Conservation (phyloP, 2,797 vertebrate genomes). For the Rhinatrema bivittatum region DNA sequence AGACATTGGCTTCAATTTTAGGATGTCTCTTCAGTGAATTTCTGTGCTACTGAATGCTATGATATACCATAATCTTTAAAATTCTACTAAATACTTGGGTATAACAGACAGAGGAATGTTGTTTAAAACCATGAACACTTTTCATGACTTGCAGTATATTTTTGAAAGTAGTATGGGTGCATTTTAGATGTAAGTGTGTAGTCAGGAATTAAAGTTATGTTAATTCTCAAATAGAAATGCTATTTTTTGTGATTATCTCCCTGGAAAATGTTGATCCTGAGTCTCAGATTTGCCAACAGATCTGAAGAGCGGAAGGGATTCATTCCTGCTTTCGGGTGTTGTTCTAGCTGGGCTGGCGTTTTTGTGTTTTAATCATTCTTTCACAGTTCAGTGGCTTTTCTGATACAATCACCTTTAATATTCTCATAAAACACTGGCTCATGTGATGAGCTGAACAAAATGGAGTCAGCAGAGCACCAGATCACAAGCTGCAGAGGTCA, state of each 20-base stretch:
- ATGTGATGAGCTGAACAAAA: conserved; percentile 21
- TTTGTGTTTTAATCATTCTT: conserved; percentile 15
- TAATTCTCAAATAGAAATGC: no score
- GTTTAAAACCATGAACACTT: no score
- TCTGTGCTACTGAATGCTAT: no score
- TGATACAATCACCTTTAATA: conserved; percentile 13
- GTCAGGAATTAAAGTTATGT: no score
- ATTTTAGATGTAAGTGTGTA: no score
- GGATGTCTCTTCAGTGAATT: no score
- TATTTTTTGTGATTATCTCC: background rate
- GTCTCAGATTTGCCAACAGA: background rate
- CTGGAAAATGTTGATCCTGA: background rate
- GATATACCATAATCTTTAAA: no score
- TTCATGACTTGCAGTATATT: no score
- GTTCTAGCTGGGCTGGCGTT: background rate
- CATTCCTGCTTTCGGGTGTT: background rate
- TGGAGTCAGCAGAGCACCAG: conserved; percentile 1
- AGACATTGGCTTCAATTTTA: no score
- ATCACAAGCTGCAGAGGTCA: conserved; percentile 4
- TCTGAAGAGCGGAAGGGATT: conserved; percentile 3
- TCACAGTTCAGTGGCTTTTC: conserved; percentile 12
- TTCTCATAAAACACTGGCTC: conserved; percentile 12
- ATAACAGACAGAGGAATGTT: no score
- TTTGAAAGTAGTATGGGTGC: no score
- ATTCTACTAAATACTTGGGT: no score